Base-by-base conservation (phyloP, 2,888 invertebrate genomes). In the Andricus curvator region DNA sequence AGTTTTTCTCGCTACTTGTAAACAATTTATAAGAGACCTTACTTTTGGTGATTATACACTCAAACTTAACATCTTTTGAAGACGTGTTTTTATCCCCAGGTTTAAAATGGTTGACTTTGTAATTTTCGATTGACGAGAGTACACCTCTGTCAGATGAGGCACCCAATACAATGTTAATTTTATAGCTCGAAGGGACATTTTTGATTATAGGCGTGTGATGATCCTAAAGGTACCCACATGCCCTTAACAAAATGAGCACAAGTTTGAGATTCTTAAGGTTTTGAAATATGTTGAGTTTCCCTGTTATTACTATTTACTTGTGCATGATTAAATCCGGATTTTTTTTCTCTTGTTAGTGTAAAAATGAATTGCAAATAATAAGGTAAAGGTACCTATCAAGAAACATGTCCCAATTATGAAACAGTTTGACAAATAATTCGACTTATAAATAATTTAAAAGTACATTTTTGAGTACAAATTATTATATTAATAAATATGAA, bases 1-100 rank as follows among this genome's bases (percentile, higher is more conserved):
- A 48, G 25, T 25, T 70, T 70, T 70, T 70, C 70, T 70, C 70
- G 29, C 17, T 51, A 70, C 70, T 70, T 51, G 48, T 17, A 9
- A 29, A 20, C 29, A 68, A 25, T 48, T 48, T n/a, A n/a, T 51
- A n/a, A 51, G 51, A 48, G 4, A 17, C 15, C 17, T 20, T n/a
- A 20, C 5, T 1, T 5, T 1, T 17, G 0, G 5, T 17, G 4
- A 3, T 48, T 17, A 44, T 44, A 44, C 11, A 48, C 68, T 68
- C 44, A 68, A 22, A 44, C 33, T 65, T 70, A n/a, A 60, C 17
- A 2, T 60, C 4, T 20, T 60, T 20, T 60, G 56, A 60, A 60
- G n/a, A 22, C 22, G 48, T 5, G n/a, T 60, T 60, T 8, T 60
- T 60, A 60, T 60, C n/a, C n/a, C n/a, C 29, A 25, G 2, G 41